phyloP scores from a whole-genome alignment of 2,888 invertebrate genomes.

The Willowsia nigromaculata region DNA sequence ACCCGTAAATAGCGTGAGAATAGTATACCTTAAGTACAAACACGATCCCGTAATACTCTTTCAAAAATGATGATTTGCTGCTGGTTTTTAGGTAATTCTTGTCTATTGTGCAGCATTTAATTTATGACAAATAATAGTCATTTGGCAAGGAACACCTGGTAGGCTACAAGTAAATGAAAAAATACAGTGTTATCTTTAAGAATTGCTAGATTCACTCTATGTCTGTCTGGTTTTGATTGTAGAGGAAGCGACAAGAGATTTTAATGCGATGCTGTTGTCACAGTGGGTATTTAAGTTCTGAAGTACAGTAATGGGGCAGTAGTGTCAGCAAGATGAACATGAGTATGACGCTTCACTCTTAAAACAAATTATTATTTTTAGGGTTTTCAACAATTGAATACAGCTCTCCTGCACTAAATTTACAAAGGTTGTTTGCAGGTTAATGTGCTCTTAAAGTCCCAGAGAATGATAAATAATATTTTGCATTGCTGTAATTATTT shows the following conservation, averaged over 20 bases:
- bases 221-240: background rate
- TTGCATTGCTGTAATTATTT: no score
- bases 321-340: background rate
- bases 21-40: constrained; percentile 21
- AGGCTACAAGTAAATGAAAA: background rate
- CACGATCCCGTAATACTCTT: constrained; percentile 52
- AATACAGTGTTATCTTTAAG: background rate
- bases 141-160: constrained; percentile 9
- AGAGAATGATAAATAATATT: no score
- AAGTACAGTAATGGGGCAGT: background rate
- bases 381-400: background rate
- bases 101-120: background rate
- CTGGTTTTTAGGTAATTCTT: background rate
- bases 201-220: background rate
- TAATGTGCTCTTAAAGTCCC: no score
- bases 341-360: background rate
- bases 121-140: constrained; percentile 34
- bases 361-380: background rate
- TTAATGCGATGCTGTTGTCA: background rate
- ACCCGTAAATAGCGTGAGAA: constrained; percentile 33
- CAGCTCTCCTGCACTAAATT: background rate
- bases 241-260: background rate
- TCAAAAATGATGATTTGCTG: background rate
- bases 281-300: no score
- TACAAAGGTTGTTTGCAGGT: background rate